Evolutionary conservation across 2,113 vertebrate species (phyloP).

Genomic region (Xerus inauris): DNA sequence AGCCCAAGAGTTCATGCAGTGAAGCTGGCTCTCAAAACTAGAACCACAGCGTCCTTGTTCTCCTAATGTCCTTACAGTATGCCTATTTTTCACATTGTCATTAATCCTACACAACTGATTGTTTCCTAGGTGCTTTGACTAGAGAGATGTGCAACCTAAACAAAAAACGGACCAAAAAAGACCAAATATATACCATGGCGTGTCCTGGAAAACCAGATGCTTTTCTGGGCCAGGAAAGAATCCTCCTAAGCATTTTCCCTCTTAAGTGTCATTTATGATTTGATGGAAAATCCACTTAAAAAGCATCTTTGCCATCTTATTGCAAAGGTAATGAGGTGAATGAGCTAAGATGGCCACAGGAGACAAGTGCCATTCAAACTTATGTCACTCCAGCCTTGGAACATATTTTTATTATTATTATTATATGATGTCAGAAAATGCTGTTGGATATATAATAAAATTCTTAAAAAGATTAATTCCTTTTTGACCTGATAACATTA

Average conservation of each 20-base stretch:
- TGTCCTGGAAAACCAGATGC: background rate
- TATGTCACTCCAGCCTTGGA: background rate
- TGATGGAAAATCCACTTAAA: background rate
- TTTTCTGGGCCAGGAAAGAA: background rate
- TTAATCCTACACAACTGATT: background rate
- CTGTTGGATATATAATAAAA: background rate
- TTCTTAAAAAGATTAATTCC: background rate
- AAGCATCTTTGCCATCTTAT: background rate
- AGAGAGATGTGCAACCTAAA: background rate
- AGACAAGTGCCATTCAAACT: background rate
- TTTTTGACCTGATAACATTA: constrained; percentile 8
- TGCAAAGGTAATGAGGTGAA: background rate
- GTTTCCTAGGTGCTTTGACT: background rate
- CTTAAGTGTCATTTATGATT: background rate
- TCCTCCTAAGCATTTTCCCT: background rate
- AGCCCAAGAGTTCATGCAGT: background rate
- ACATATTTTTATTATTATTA: background rate
- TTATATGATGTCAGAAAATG: background rate
- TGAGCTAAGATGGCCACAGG: background rate
- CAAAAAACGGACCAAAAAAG: background rate
- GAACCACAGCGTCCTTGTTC: background rate
- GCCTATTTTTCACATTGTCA: rapidly evolving
- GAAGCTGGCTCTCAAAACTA: background rate
- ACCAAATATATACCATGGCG: background rate
- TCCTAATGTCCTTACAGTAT: background rate